phyloP scores from a whole-genome alignment of 2,888 invertebrate species.

The Aquatica leii region DNA sequence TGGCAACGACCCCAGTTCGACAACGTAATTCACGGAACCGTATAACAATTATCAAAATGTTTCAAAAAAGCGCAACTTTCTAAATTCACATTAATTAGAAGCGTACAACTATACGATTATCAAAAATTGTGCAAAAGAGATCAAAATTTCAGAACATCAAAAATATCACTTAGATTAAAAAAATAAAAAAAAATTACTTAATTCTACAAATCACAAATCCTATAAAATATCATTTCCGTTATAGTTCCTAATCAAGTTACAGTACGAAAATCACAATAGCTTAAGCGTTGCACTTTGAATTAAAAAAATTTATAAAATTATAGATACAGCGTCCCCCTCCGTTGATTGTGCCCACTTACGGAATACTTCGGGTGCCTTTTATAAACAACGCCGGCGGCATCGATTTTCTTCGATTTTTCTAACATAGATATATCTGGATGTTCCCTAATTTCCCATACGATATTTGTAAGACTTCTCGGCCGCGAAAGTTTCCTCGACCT shows the following conservation, averaged over 20 bases:
- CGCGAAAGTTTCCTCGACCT: constrained; percentile 81
- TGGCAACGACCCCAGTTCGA: constrained; percentile 39
- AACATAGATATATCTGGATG: constrained; percentile 57
- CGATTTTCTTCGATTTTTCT: constrained; percentile 55
- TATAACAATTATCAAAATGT: neutral
- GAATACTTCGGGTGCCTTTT: constrained; percentile 63
- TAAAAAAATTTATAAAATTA: constrained; percentile 37
- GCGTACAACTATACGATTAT: neutral
- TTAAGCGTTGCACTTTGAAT: constrained; percentile 35
- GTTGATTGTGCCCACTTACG: constrained; percentile 49
- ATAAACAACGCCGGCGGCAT: constrained; percentile 59
- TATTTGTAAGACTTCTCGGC: constrained; percentile 85
- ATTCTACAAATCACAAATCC: constrained; percentile 35
- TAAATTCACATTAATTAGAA: neutral
- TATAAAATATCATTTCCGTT: constrained; percentile 15
- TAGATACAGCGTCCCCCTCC: constrained; percentile 45
- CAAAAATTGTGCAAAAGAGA: constrained; percentile 24
- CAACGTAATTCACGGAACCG: constrained; percentile 22
- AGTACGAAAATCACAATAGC: constrained; percentile 44
- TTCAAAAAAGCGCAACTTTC: neutral
- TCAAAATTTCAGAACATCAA: constrained; percentile 28
- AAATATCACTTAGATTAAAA: constrained; percentile 31
- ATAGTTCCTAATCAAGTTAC: constrained; percentile 25
- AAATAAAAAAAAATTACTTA: constrained; percentile 34
- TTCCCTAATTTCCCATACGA: constrained; percentile 77